These are phyloP conservation scores for Schmidtea mediterranea DNA, from an alignment of 1,140 invertebrate genomes.

Conservation along the genomic window DNA sequence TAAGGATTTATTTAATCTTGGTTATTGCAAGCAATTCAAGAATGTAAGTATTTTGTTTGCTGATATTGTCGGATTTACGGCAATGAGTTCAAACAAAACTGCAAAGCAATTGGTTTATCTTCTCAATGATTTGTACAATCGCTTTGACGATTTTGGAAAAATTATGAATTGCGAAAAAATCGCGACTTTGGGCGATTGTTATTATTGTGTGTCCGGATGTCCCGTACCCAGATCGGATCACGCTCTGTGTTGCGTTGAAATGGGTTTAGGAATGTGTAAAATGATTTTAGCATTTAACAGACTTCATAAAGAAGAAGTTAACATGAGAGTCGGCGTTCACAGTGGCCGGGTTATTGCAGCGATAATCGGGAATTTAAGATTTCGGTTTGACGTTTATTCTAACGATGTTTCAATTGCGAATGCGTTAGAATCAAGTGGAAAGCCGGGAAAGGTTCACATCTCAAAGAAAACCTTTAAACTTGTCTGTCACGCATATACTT, in stretches of 20 bases:
- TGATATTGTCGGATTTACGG: conserved; percentile 86
- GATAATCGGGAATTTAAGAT: conserved; percentile 62
- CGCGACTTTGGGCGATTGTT: conserved; percentile 48
- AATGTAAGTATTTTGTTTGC: conserved; percentile 66
- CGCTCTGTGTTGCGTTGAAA: conserved; percentile 69
- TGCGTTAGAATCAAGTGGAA: conserved; percentile 75
- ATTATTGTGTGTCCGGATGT: conserved; percentile 71
- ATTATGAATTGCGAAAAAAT: conserved; percentile 35
- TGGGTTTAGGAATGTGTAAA: conserved; percentile 83
- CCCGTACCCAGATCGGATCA: conserved; percentile 62
- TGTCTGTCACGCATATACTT: conserved; percentile 46
- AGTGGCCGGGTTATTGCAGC: conserved; percentile 69
- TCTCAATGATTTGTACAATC: conserved; percentile 74
- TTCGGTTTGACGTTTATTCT: conserved; percentile 89
- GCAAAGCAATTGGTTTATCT: conserved; percentile 46
- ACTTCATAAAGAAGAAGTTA: conserved; percentile 24
- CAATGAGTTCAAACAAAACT: conserved; percentile 74
- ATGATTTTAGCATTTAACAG: conserved; percentile 41
- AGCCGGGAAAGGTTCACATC: conserved; percentile 47
- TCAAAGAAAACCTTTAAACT: conserved; percentile 58
- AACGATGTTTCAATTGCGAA: conserved; percentile 81
- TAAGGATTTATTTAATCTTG: too few species aligned
- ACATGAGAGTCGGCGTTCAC: too few species aligned
- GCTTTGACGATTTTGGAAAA: conserved; percentile 63
- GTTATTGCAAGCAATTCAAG: conserved; percentile 48